Base-by-base conservation (phyloP, 2,888 invertebrate genomes). In the Agrilus mali region DNA sequence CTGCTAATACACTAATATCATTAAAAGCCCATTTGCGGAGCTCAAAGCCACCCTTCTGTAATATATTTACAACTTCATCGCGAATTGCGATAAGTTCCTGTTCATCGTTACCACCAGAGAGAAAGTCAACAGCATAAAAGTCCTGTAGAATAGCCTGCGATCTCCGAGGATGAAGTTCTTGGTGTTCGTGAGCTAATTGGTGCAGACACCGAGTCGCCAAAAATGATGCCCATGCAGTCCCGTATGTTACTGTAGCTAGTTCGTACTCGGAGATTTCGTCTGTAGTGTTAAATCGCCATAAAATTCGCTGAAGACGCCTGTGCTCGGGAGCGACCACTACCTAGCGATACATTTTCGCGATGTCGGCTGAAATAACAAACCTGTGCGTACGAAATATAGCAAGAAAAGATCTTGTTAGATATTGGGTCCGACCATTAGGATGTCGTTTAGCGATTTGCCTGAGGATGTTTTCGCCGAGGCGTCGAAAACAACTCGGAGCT, bases 161-260 rank as follows among this genome's bases (percentile, higher is more conserved):
- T 7, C 49, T 52, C 13, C 35, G 6, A 8, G 47, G 46, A 33
- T 41, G 35, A 15, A 13, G 33, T 5, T 51, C 47, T 36, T 41
- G 41, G n/a, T 40, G 42, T 14, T 59, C 55, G 2, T 45, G 7
- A 1, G 57, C 56, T 27, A 59, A 38, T 43, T 57, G 53, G 35
- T 50, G 35, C 10, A 61, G 39, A n/a, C 48, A 51, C 36, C 57
- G 20, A 1, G 50, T 52, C 1, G 60, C 56, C 13, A 59, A 37
- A 49, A 47, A 62, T n/a, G 59, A 53, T 4, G 56, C 55, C 5
- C 54, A 44, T 7, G 57, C 50, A 1, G 55, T 55, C 1, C 63
- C 60, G 37, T 64, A 63, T 1, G 59, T 63, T 5, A 63, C 51
- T 2, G 56, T 58, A 38, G 55, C 54, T 6, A 58, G 43, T 17